phyloP scores from a whole-genome alignment of 2,113 vertebrate genomes.

The Dasyprocta punctata region DNA sequence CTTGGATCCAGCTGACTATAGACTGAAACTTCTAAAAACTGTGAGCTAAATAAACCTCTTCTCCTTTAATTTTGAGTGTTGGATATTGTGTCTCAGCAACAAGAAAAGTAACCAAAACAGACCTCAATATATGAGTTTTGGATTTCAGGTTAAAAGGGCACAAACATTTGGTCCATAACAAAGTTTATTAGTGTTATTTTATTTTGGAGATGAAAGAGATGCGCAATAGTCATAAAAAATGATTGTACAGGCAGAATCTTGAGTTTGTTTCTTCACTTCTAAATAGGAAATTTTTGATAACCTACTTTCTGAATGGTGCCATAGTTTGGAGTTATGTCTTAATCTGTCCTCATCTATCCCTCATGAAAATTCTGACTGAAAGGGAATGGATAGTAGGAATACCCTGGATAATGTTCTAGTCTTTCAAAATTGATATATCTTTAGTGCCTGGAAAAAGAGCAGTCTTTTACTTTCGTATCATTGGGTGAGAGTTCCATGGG shows the following conservation, averaged over 20 bases:
- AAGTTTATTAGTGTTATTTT: not conserved
- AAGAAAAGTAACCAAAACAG: not conserved
- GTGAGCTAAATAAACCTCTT: not conserved
- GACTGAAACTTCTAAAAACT: not conserved
- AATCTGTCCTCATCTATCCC: not conserved
- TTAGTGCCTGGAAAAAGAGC: not conserved
- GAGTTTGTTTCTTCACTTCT: not conserved
- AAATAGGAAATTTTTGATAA: not conserved
- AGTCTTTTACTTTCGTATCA: not conserved
- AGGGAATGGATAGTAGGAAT: not conserved
- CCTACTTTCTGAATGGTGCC: not conserved
- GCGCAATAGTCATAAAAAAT: not conserved
- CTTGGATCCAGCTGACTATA: not conserved
- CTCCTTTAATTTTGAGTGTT: not conserved
- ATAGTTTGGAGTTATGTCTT: not conserved
- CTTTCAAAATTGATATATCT: not conserved
- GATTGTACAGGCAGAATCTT: not conserved
- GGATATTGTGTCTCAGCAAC: not conserved
- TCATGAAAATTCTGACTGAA: conserved; percentile 18
- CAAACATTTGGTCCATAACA: not conserved
- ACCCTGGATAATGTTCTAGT: not conserved
- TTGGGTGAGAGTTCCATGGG: not conserved
- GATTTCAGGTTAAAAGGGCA: not conserved
- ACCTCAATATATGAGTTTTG: not conserved
- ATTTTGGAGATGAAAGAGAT: not conserved